Base-by-base conservation (phyloP, 2,888 invertebrate genomes). In the Clitarchus hookeri region DNA sequence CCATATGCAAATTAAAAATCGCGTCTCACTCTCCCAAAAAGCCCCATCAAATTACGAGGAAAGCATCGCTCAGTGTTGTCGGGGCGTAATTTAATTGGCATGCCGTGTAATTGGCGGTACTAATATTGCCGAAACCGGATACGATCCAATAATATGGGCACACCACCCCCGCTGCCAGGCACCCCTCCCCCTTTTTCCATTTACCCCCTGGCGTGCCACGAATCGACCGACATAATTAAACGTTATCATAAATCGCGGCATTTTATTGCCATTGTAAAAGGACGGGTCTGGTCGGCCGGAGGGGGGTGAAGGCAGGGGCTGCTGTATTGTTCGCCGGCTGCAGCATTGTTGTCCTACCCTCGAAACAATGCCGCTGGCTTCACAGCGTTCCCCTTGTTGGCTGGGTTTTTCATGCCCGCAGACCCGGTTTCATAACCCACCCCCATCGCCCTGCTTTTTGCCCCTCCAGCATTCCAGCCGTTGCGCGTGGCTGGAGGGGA, bases 201-300 rank as follows among this genome's bases (percentile, higher is more conserved):
- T n/a, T n/a, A 19, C 65, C 65, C 65, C 23, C 65, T 8, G 65
- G 13, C n/a, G n/a, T 23, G 65, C 65, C 19, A n/a, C 65, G 65
- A 65, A 65, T 65, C 65, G 65, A 83, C 85, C 82, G 83, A 85
- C 85, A 85, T 85, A 85, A 85, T 85, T 85, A 85, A 85, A 85
- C 82, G 85, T 83, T 85, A 85, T 85, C 82, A 85, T 85, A 85
- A 85, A 85, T 85, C 85, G 85, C 53, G 44, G 83, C 83, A 83
- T 85, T 85, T 85, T 85, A 85, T 85, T 82, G 82, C 44, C 44
- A 82, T 82, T 82, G 82, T 82, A 82, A 11, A 44, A 44, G 82
- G 82, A 9, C 8, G 23, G 6, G 79, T 12, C 26, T 25, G 26
- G 79, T 19, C 4, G 79, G 13, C n/a, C n/a, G 27, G n/a, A n/a